Base-by-base conservation (phyloP, 2,888 invertebrate genomes). In the Cryptocephalus primarius region DNA sequence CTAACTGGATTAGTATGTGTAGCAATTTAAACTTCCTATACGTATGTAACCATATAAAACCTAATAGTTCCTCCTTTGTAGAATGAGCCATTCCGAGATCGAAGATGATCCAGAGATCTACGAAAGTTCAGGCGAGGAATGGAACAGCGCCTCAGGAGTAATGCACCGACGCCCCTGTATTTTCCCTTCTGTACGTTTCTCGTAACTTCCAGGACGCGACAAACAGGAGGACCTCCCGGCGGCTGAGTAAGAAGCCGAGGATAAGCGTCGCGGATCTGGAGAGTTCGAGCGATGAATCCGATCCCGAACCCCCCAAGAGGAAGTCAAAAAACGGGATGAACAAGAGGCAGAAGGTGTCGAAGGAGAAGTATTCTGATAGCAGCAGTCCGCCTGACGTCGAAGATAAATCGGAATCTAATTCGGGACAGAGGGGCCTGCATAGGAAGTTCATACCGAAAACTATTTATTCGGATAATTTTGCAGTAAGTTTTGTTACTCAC, bases 41-140 rank as follows among this genome's bases (percentile, higher is more conserved):
- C 22, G 2, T 22, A 22, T 22, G 22, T 6, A 22, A 22, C 22
- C 22, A 2, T 6, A 2, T 6, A 22, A 22, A 4, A 4, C 2
- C 22, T 6, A 22, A 2, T 6, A 22, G 2, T 22, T 22, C 22
- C 22, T 22, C 6, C 3, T 39, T 41, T 42, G 45, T 39, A 52
- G 38, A 38, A 46, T 48, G 43, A 52, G 45, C 40, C 55, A 54
- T 48, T 68, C 68, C 4, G 69, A 68, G 53, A 64, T 65, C 45
- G 69, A 67, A 51, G 69, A 70, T 45, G 68, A 69, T 50, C 68
- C 67, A 34, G 61, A 63, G 14, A 62, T 64, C 40, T 67, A 62
- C 44, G 63, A 67, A 53, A 68, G 66, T 48, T 69, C 68, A 8
- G 67, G 65, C 8, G 65, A 65, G 39, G 69, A 69, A 53, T 69